Evolutionary conservation across 2,113 vertebrate species (phyloP).

Genomic region (human): DNA sequence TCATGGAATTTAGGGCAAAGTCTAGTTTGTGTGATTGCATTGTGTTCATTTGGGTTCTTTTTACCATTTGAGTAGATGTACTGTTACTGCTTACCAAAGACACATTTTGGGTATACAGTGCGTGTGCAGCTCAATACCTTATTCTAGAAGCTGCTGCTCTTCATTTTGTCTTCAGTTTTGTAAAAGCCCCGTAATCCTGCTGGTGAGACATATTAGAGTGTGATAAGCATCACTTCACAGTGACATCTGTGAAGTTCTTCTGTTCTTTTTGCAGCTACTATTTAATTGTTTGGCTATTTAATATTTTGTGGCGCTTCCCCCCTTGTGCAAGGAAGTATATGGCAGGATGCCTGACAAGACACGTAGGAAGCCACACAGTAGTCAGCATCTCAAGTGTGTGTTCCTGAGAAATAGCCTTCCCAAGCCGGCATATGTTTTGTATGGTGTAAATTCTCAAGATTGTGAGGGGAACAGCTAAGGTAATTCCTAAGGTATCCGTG

Average conservation of each 20-base stretch:
- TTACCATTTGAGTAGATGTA: not conserved
- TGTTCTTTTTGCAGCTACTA: not conserved
- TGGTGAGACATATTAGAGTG: not conserved
- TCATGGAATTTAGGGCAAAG: not conserved
- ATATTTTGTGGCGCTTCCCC: not conserved
- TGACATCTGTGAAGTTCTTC: not conserved
- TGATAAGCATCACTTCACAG: not conserved
- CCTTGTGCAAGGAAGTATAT: no score
- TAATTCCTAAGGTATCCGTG: not conserved
- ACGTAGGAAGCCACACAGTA: not conserved
- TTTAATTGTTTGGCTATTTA: not conserved
- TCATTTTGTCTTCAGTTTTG: not conserved
- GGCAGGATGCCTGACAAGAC: not conserved
- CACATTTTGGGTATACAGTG: not conserved
- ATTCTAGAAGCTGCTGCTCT: not conserved
- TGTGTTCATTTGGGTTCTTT: not conserved
- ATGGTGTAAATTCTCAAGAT: not conserved
- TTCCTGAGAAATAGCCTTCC: not conserved
- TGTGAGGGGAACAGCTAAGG: not conserved
- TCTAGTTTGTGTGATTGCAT: not conserved
- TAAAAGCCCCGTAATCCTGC: not conserved
- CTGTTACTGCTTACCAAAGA: not conserved
- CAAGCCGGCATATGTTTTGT: not conserved
- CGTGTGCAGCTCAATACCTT: no score
- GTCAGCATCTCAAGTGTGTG: not conserved